These are phyloP conservation scores for Eufriesea mexicana DNA, from an alignment of 1,140 invertebrate species.

Conservation along the genomic window DNA sequence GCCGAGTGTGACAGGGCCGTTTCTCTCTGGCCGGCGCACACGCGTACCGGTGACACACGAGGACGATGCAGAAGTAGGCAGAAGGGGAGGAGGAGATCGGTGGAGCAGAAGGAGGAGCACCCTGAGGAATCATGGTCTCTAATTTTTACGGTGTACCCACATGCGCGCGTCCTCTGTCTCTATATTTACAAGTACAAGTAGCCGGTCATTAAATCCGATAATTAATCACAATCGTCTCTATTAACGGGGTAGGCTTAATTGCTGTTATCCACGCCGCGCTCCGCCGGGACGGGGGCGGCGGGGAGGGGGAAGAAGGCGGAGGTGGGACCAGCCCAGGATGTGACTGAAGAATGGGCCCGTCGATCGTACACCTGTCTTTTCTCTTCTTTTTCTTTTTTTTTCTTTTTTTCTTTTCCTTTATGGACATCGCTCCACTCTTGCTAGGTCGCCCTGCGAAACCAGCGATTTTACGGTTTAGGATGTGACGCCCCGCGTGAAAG, in stretches of 20 bases:
- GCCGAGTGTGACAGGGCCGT: constrained; percentile 79
- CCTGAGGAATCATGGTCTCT: constrained; percentile 79
- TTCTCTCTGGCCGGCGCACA: constrained; percentile 72
- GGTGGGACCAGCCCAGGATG: constrained; percentile 63
- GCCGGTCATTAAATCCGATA: constrained; percentile 82
- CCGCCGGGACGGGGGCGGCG: constrained; percentile 59
- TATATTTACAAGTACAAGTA: constrained; percentile 79
- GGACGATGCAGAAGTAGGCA: constrained; percentile 39
- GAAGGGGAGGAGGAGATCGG: constrained; percentile 7
- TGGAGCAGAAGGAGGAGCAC: constrained; percentile 26
- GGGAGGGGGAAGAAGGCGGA: constrained; percentile 34
- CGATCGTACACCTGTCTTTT: constrained; percentile 63
- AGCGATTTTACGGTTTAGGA: constrained; percentile 53
- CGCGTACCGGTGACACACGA: constrained; percentile 64
- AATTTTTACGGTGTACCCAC: constrained; percentile 80
- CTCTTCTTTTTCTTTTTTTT: constrained; percentile 26
- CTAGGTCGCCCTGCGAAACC: constrained; percentile 56
- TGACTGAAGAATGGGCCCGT: constrained; percentile 64
- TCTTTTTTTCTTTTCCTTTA: too few relatives aligned
- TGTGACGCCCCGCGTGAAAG: neutral
- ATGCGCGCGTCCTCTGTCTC: constrained; percentile 66
- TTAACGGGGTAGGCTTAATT: constrained; percentile 81
- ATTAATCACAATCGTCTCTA: constrained; percentile 82
- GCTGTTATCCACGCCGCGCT: constrained; percentile 79
- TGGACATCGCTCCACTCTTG: constrained; percentile 39